Evolutionary conservation across 2,888 invertebrate genomes (phyloP), one percentile per base, ranked within the genome.

Genomic region (Pyrgus malvae): DNA sequence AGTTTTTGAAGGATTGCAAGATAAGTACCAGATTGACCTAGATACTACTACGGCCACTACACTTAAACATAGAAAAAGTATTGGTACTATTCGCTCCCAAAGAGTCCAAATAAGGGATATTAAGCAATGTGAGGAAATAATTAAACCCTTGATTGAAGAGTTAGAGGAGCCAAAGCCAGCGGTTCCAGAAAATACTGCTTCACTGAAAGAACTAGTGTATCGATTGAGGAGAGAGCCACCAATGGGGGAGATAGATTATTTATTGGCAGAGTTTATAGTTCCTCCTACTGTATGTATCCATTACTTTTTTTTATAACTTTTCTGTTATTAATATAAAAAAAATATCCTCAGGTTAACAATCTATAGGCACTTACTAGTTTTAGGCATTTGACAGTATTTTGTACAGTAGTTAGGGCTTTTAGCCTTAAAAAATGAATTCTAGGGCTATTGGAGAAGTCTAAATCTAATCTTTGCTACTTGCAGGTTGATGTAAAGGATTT

Each of bases 11-110:
- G 97, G 89, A 0, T 66, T 90, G 38, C 89, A 95, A 62, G 92
- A 95, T 64, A 98, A 98, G 83, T 95, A 95, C 72, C 92, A 94
- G 45, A 91, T 95, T 67, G 90, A 92, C 71, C 79, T 96, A 29
- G 92, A 93, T 57, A 91, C 92, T 67, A 92, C 94, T 31, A 92
- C 91, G 62, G 93, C 92, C 64, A 92, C 93, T 3, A 86, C 95
- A 49, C 76, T 97, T 57, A 94, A 93, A 71, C 94, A 96, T 83
- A 91, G 94, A 29, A 95, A 94, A 76, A 92, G 92, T 16, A 92
- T 95, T 72, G 96, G 96, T 2, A 93, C 91, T 40, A 79, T 97
- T 23, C 94, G 95, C 58, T 87, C 92, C 25, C 96, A 96, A 76
- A 92, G 94, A 67, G 93, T 96, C 63, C 93, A 95, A 72, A 93